Conservation (phyloP, 2,113 vertebrate genomes). For the Rhinolophus sinicus region DNA sequence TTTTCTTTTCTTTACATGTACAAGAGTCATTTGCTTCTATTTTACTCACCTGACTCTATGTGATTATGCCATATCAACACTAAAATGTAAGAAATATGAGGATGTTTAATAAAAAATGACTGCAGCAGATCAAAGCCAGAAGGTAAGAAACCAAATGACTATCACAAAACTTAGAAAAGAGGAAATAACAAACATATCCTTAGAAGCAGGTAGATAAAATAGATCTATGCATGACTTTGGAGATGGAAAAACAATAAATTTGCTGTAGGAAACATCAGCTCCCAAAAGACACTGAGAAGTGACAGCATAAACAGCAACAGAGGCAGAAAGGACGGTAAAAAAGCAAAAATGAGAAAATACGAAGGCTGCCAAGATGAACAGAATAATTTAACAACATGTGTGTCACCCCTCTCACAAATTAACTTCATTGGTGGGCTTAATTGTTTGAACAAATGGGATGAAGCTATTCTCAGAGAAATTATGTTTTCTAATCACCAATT, state of each 20-base stretch:
- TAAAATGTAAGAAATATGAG: neutral
- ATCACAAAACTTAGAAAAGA: neutral
- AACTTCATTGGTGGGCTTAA: neutral
- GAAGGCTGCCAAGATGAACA: neutral
- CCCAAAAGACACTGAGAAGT: neutral
- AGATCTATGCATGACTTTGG: neutral
- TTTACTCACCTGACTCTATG: neutral
- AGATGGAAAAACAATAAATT: neutral
- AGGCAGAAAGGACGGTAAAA: neutral
- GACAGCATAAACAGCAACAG: neutral
- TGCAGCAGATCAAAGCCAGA: neutral
- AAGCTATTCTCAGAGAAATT: slow-evolving; percentile 63
- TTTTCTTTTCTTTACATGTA: neutral
- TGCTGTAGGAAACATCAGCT: neutral
- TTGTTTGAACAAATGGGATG: slow-evolving; percentile 49
- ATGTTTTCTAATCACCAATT: slow-evolving; percentile 44
- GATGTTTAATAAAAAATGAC: neutral
- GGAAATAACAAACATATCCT: neutral
- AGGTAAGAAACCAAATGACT: neutral
- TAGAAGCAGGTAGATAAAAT: neutral
- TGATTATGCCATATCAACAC: neutral
- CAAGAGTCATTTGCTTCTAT: neutral
- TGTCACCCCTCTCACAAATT: neutral
- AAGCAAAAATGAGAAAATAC: neutral
- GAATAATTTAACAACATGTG: neutral